Evolutionary conservation across 2,797 vertebrate genomes (phyloP), one percentile per base, ranked within the genome.

Genomic region (Paratrypauchen microcephalus): DNA sequence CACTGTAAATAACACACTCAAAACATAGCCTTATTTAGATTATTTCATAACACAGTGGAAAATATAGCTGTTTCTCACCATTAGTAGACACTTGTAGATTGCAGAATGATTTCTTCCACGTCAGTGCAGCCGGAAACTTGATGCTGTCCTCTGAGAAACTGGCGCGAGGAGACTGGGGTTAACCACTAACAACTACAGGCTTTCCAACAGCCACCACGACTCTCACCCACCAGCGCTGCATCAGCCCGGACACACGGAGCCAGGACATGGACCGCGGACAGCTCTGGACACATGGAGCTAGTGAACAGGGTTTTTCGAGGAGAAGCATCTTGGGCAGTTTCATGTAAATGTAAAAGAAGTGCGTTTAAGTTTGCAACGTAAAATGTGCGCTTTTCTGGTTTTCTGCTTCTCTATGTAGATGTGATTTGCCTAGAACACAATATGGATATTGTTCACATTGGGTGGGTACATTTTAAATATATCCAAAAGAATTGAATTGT

Each of bases 151-250:
- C 66, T 65, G 55, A 71, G 80, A 87, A 72, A 72, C 59, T 87
- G 84, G 85, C 85, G 83, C 73, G 23, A 85, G 85, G 86, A 84
- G 66, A 64, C 69, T 60, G 59, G 84, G 87, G 89, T 89, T 90
- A 89, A 90, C 90, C 92, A 78, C 91, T 87, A 88, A 89, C 77
- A 79, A 83, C 82, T 80, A 73, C 68, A 74, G 81, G 77, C 79
- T 83, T 89, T 87, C 84, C 88, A 86, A 61, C 47, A 58, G 78
- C 55, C 85, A 88, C 87, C 89, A 67, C 72, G 59, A 81, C 72
- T 88, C 84, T 86, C 84, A 86, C 82, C 79, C 68, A 74, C 80
- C 58, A 54, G 79, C 57, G 48, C 79, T 73, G 65, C 39, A 82
- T 75, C 63, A 75, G 74, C 70, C 88, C 72, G 81, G 84, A 86